Evolutionary conservation across 2,113 vertebrate genomes (phyloP), one percentile per base, ranked within the genome.

Genomic region (Pelobates fuscus): DNA sequence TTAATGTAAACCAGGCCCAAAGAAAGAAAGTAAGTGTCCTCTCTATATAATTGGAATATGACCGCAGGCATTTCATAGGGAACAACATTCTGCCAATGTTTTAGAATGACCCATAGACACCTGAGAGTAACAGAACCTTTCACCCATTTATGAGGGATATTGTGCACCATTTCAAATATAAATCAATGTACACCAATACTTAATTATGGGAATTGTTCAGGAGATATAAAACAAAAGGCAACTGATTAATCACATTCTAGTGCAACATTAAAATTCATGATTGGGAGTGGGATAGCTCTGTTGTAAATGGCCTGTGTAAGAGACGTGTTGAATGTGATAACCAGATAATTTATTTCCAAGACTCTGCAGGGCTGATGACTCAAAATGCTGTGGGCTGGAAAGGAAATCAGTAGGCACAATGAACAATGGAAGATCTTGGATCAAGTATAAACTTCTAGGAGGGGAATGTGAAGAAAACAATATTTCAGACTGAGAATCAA

Each of bases 391-490:
- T 74, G 37, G 62, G 71, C 63, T 25, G 46, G 30, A 65, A 27
- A 66, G 61, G 62, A 74, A 74, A 65, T 74, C 49, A 57, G 43
- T 67, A 29, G 72, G 43, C 44, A 75, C 63, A 67, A 67, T 59
- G 26, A 58, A 60, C 52, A 41, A 44, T 43, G 43, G 55, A 12
- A 74, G 43, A 44, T 5, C 52, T 8, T 25, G 37, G 57, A 70
- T 12, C 10, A 21, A 49, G 43, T 60, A 30, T 62, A 71, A 71
- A 46, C 37, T 61, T 18, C 26, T 46, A 71, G 12, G 21, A 21
- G 68, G 10, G 44, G 8, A 12, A 4, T 49, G 44, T 41, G 41
- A 37, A 37, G 32, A 6, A 37, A 46, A 60, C 55, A 60, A 59
- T 70, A 20, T n/a, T 44, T 10, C 18, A 59, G 32, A 57, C 20